Evolutionary conservation across 2,797 vertebrate species (phyloP).

Genomic region (Rhodeus uyekii): DNA sequence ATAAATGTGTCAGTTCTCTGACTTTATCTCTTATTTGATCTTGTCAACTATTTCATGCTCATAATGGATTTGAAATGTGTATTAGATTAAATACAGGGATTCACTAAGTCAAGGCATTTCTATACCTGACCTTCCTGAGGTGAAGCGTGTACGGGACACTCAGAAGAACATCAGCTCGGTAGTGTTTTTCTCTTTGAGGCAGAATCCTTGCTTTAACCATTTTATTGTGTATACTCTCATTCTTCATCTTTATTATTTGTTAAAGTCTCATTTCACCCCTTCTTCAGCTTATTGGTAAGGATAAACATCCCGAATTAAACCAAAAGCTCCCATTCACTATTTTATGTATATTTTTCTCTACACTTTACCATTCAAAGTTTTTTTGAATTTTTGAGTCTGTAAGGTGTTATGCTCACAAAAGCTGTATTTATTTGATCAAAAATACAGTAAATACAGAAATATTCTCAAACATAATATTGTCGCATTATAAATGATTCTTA

Average conservation of each 20-base stretch:
- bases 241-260: constrained; percentile 2
- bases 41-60: constrained; percentile 29
- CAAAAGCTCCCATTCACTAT: neutral
- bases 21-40: constrained; percentile 22
- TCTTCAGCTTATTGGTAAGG: neutral
- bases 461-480: neutral
- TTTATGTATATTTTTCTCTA: neutral
- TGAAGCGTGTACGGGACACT: constrained; percentile 85
- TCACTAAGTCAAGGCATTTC: constrained; percentile 82
- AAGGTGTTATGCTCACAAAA: neutral
- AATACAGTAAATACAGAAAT: neutral
- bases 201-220: constrained; percentile 26
- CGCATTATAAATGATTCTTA: neutral
- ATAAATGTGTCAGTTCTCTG: neutral
- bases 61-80: constrained; percentile 34
- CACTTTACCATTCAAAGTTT: neutral
- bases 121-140: constrained; percentile 85
- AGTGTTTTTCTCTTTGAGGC: constrained; percentile 57
- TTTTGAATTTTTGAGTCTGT: neutral
- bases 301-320: neutral
- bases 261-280: constrained; percentile 11
- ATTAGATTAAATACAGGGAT: constrained; percentile 87
- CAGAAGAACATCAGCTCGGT: constrained; percentile 93
- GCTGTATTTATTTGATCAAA: neutral
- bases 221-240: neutral